Base-by-base conservation (phyloP, 2,113 vertebrate species). In the Hyla sarda region DNA sequence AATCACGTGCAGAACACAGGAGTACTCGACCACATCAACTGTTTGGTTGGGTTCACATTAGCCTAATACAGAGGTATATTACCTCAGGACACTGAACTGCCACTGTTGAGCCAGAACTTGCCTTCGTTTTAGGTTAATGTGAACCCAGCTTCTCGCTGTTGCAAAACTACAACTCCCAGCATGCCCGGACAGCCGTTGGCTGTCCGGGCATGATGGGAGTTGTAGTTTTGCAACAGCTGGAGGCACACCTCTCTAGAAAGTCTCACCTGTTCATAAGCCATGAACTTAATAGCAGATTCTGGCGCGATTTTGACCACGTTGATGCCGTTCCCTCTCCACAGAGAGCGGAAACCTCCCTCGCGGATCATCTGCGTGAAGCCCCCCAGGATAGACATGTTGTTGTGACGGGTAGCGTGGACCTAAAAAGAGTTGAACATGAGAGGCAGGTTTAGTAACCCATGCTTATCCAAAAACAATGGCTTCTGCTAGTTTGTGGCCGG, bases 291-390 rank as follows among this genome's bases (percentile, higher is more conserved):
- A 25, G 98, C 98, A 0, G 98, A 97, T 88, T 99, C 98, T 0
- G 98, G 98, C 0, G 96, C 98, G 0, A 99, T 99, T 91, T 99
- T 99, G 85, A 99, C 90, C 88, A 98, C 98, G 0, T 99, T 99
- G 90, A 99, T 98, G 87, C 97, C 97, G 0, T 99, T 99, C 23
- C 98, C 98, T 41, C 98, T 87, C 98, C 98, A 99, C 19, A 99
- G 93, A 0, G 98, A 98, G 82, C 92, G 94, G 0, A 95, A 28
- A 0, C 98, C 98, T 0, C 98, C 98, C 87, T 99, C 98, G 0
- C 94, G 92, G 89, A 99, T 94, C 98, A 99, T 99, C 30, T 97
- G 96, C 0, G 91, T 87, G 87, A 99, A 99, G 2, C 98, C 98
- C 0, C 98, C 95, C 0, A 94, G 19, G 1, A 99, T 97, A 60